These are phyloP conservation scores for Opisthocomus hoazin DNA, from an alignment of 2,113 vertebrate species.

Conservation along the genomic window DNA sequence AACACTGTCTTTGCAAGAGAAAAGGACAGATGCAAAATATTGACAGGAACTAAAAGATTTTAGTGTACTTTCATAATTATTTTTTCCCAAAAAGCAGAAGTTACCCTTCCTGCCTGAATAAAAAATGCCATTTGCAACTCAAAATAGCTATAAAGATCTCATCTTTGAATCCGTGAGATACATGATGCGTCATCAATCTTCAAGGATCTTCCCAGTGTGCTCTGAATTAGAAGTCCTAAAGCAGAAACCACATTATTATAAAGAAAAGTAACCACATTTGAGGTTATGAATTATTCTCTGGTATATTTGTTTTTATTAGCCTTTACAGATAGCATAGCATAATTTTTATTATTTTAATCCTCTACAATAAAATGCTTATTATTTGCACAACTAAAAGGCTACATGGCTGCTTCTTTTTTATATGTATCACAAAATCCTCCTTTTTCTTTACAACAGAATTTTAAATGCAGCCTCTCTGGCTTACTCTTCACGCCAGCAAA, in stretches of 20 bases:
- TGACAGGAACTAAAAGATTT: background rate
- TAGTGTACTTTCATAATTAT: background rate
- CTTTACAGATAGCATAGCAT: background rate
- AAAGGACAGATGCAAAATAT: background rate
- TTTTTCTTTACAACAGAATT: background rate
- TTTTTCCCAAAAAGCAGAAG: background rate
- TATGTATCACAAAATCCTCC: background rate
- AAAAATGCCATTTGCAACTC: background rate
- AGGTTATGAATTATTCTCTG: background rate
- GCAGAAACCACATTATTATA: background rate
- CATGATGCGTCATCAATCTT: background rate
- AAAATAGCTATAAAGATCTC: background rate
- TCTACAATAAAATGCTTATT: background rate
- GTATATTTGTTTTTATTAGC: background rate
- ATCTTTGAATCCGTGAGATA: background rate
- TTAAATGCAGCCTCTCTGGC: background rate
- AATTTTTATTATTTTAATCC: background rate
- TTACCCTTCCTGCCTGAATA: background rate
- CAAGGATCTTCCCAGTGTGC: background rate
- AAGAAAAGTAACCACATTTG: background rate
- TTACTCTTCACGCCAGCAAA: background rate
- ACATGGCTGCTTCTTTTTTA: background rate
- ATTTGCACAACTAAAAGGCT: background rate
- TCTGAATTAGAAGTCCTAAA: background rate
- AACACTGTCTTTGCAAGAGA: background rate